These are phyloP conservation scores for Numenius arquata DNA, from an alignment of 2,113 vertebrate species.

Conservation along the genomic window DNA sequence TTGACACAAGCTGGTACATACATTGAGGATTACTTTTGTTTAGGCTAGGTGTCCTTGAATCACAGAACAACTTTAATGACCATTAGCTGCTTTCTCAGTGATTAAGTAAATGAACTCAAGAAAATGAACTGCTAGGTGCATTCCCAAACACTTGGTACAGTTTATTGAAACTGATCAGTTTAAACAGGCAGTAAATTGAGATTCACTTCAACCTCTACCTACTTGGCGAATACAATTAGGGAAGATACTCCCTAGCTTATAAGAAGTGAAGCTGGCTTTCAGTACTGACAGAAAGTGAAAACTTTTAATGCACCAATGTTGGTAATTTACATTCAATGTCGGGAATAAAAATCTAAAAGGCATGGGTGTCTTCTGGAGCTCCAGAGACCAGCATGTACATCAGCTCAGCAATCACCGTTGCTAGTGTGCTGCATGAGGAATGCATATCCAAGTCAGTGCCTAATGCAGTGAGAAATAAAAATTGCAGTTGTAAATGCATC, in stretches of 20 bases:
- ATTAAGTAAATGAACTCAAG: conserved; percentile 29
- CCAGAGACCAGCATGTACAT: background rate
- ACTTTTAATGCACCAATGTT: background rate
- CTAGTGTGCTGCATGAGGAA: background rate
- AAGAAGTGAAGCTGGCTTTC: conserved; percentile 34
- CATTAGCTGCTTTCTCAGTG: background rate
- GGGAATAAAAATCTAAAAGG: background rate
- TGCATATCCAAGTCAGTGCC: background rate
- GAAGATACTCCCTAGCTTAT: conserved; percentile 67
- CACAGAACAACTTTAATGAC: background rate
- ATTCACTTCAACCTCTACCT: conserved; percentile 71
- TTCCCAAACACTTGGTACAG: conserved; percentile 53
- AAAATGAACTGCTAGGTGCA: conserved; percentile 2
- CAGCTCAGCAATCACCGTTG: background rate
- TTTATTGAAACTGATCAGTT: conserved; percentile 75
- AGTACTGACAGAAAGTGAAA: background rate
- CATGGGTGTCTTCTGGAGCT: background rate
- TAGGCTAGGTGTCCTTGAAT: background rate
- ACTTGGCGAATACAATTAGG: conserved; percentile 72
- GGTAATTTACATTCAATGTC: background rate
- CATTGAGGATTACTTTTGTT: background rate
- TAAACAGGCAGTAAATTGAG: conserved; percentile 76
- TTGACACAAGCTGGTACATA: background rate
- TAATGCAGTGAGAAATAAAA: background rate
- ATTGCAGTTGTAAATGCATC: background rate